phyloP scores from a whole-genome alignment of 2,888 invertebrate species.

The Dynastes grantii region DNA sequence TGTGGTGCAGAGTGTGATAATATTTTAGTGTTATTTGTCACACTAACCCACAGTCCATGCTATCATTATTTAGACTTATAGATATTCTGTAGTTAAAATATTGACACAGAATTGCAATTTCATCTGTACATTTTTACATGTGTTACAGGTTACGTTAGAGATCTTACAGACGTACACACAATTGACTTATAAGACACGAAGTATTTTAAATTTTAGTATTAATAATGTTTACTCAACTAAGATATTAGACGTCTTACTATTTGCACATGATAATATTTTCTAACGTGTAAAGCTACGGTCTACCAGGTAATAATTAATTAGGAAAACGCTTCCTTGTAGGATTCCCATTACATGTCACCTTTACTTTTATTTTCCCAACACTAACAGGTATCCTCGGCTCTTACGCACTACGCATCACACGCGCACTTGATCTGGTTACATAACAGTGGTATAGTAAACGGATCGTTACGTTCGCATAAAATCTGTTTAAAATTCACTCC shows the following conservation, averaged over 20 bases:
- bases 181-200: too few species aligned
- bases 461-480: conserved; percentile 35
- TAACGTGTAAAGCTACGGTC: not conserved
- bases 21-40: too few species aligned
- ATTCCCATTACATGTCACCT: conserved; percentile 31
- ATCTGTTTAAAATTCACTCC: conserved; percentile 42
- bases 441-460: conserved; percentile 27
- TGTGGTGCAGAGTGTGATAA: too few species aligned
- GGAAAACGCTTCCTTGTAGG: conserved; percentile 9
- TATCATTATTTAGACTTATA: too few species aligned
- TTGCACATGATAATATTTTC: not conserved
- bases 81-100: too few species aligned
- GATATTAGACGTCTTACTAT: not conserved
- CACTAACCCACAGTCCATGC: too few species aligned
- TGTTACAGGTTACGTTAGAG: too few species aligned
- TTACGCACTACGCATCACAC: conserved; percentile 18
- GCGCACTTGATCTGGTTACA: conserved; percentile 25
- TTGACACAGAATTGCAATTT: too few species aligned
- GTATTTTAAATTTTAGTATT: too few species aligned
- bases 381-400: conserved; percentile 2
- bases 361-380: conserved; percentile 20
- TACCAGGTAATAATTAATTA: conserved; percentile 25
- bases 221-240: too few species aligned
- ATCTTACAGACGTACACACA: too few species aligned
- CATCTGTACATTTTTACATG: too few species aligned